Base-by-base conservation (phyloP, 2,888 invertebrate genomes). In the Cataglyphis rosenhaueri region DNA sequence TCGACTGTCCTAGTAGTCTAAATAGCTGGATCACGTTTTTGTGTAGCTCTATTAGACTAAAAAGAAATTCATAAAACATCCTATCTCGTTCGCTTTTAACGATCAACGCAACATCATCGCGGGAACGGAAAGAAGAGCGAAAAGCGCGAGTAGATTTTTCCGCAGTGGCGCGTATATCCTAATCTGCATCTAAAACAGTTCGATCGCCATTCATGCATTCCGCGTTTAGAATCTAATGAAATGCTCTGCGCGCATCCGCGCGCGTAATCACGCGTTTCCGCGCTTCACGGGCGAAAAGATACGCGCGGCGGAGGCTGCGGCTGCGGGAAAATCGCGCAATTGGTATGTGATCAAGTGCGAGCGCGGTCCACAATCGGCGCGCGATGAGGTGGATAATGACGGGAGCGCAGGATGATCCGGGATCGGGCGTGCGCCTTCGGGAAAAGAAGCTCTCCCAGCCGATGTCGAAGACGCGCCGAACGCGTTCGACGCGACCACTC, bases 401-500 rank as follows among this genome's bases (percentile, higher is more conserved):
- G 70, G 44, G 32, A 32, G 44, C 70, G 55, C 52, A 21, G 70
- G 21, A 57, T 21, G 76, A 68, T 70, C 70, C 57, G 4, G 59
- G 52, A 70, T 70, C 70, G 70, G 44, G 38, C 29, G 52, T 38
- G 66, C 52, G 70, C 78, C 78, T 35, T 59, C 44, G 48, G 41
- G 38, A 71, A 55, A 71, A 66, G 62, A 61, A 66, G 66, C 29
- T 1, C 25, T 25, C n/a, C 12, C 48, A 35, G 15, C 44, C 41
- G 62, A 71, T n/a, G 15, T 48, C 52, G 59, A 61, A 66, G 83
- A 85, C 66, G 64, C 32, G 44, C 74, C 48, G 21, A 12, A 29
- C n/a, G 68, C 79, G 85, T 88, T 86, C 85, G 83, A 86, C 84
- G 88, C 44, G 70, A 41, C 78, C 78, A 78, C 57, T 32, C 38